Conservation (phyloP, 2,888 invertebrate genomes). For the Cephus rjabovi region DNA sequence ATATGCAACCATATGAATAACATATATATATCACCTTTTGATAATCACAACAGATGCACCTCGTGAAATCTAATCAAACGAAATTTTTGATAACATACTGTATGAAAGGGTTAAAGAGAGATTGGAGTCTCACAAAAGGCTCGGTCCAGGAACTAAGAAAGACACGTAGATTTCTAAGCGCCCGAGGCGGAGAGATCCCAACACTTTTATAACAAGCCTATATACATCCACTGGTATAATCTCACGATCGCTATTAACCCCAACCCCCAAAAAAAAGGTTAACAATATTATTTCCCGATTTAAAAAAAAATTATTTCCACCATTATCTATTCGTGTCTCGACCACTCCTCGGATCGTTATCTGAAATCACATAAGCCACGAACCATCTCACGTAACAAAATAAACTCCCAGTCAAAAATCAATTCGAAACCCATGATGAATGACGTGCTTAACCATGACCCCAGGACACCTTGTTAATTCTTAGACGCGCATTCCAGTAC, state of each 20-base stretch:
- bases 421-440: conserved; percentile 22
- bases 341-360: background rate
- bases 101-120: background rate
- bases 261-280: background rate
- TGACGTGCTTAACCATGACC: conserved; percentile 17
- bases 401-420: background rate
- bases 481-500: conserved; percentile 4
- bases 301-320: background rate
- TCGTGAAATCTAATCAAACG: background rate
- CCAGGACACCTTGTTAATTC: conserved; percentile 27
- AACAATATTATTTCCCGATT: background rate
- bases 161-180: background rate
- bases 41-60: background rate
- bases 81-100: background rate
- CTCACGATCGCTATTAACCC: background rate
- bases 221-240: background rate
- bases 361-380: background rate
- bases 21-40: too few species aligned
- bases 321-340: background rate
- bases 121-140: background rate
- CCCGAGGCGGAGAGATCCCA: conserved; percentile 5
- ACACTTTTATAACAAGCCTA: background rate
- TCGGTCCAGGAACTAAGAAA: background rate
- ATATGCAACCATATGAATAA: background rate
- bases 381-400: background rate